A percentile compares a stretch with the other conserved stretches of the same genome.
Evolutionary conservation across 2,113 vertebrate genomes (phyloP).

Genomic region (Solea senegalensis): DNA sequence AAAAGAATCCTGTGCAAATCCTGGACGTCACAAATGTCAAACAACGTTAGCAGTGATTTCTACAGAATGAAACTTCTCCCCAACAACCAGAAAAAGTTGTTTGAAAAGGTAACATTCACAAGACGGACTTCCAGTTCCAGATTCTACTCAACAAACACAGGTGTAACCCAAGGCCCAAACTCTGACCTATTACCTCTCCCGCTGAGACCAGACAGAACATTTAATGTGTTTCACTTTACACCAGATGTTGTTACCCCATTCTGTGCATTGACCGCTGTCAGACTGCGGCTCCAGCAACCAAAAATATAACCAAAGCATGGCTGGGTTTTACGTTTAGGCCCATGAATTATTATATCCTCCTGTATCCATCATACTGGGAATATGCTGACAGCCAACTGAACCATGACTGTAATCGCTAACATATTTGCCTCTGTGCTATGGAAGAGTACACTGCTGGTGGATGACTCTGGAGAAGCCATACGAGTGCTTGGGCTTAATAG

Average conservation of each 20-base stretch:
- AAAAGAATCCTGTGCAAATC: constrained; percentile 33
- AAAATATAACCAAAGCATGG: constrained; percentile 29
- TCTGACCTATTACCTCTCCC: constrained; percentile 63
- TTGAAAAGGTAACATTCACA: constrained; percentile 33
- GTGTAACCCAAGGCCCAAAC: constrained; percentile 49
- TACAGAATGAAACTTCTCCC: constrained; percentile 18
- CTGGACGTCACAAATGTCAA: constrained; percentile 54
- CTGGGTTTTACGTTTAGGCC: constrained; percentile 30
- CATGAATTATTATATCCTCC: constrained; percentile 38
- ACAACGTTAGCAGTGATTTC: constrained; percentile 57
- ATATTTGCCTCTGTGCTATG: not conserved
- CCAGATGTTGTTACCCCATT: constrained; percentile 55
- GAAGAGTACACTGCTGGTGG: not conserved
- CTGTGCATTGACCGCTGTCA: constrained; percentile 45
- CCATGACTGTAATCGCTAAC: not conserved
- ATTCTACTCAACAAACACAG: constrained; percentile 54
- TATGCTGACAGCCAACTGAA: not conserved
- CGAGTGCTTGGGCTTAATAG: not conserved
- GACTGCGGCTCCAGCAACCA: constrained; percentile 29
- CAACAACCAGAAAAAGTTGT: constrained; percentile 52
- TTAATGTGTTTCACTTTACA: constrained; percentile 57
- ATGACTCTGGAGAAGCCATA: not conserved
- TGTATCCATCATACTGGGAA: not conserved
- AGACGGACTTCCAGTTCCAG: constrained; percentile 33
- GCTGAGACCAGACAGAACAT: constrained; percentile 48